Conservation (phyloP, 2,888 invertebrate species). For the Spialia ferax region DNA sequence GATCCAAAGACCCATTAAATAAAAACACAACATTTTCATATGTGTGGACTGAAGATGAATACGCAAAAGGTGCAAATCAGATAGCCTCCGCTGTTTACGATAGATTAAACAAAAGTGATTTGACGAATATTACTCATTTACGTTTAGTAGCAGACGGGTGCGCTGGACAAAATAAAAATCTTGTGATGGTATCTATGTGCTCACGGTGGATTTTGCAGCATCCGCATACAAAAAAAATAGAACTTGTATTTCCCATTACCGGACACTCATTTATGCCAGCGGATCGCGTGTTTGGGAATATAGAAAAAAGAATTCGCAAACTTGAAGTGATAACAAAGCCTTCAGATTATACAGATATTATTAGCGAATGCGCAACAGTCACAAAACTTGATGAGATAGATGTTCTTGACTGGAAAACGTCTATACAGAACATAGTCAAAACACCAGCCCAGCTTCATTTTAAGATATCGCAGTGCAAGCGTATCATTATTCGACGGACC, state of each 20-base stretch:
- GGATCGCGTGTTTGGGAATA: constrained; percentile 27
- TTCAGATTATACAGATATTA: background rate
- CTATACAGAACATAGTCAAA: too few relatives aligned
- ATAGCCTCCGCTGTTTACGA: constrained; percentile 52
- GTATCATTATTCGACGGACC: too few relatives aligned
- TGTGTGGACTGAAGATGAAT: constrained; percentile 44
- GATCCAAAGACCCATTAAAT: constrained; percentile 44
- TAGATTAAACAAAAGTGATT: constrained; percentile 44
- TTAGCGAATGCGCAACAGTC: background rate
- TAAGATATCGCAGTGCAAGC: too few relatives aligned
- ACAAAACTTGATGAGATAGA: too few relatives aligned
- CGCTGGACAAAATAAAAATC: constrained; percentile 55
- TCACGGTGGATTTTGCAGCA: constrained; percentile 46
- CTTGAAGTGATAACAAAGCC: background rate
- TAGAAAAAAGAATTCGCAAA: constrained; percentile 4
- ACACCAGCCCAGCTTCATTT: too few relatives aligned
- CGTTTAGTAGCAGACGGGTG: constrained; percentile 55
- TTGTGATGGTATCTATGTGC: constrained; percentile 51
- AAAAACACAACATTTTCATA: constrained; percentile 41
- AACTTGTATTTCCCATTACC: constrained; percentile 49
- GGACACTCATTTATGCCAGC: constrained; percentile 46
- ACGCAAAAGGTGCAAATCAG: constrained; percentile 47
- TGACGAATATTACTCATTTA: constrained; percentile 45
- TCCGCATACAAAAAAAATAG: constrained; percentile 42
- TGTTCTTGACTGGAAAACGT: too few relatives aligned